Evolutionary conservation across 2,113 vertebrate genomes (phyloP).

Genomic region (Centropus unirufus): DNA sequence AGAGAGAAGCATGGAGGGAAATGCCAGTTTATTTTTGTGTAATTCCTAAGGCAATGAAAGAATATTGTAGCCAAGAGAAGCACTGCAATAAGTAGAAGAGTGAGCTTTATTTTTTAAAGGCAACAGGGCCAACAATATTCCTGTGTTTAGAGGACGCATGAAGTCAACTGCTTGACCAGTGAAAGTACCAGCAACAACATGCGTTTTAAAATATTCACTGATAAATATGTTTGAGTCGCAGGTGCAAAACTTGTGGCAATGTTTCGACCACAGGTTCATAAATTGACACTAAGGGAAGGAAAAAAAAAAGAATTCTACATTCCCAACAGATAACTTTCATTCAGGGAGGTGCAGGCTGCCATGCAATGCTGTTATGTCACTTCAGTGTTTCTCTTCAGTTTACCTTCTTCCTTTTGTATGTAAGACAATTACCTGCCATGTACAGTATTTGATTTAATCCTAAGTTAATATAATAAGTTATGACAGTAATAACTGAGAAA

Average conservation of each 20-base stretch:
- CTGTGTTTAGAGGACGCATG: neutral
- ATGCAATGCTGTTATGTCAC: neutral
- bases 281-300: slow-evolving; percentile 24
- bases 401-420: neutral
- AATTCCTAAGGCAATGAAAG: neutral
- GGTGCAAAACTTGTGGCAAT: slow-evolving; percentile 8
- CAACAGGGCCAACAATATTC: neutral
- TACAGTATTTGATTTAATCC: slow-evolving; percentile 10
- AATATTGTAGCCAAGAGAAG: neutral
- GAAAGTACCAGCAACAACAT: neutral
- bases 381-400: neutral
- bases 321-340: neutral
- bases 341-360: neutral
- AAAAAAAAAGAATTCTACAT: slow-evolving; percentile 5
- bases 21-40: neutral
- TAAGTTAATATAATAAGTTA: neutral
- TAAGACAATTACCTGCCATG: neutral
- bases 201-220: neutral
- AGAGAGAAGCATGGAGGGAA: neutral
- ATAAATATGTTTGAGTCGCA: slow-evolving; percentile 14
- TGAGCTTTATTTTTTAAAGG: neutral
- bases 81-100: neutral
- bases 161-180: neutral
- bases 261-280: neutral
- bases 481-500: slow-evolving; percentile 1